Percentiles rank a stretch among this genome's conserved stretches.
Conservation (phyloP, 2,888 invertebrate genomes). For the Pollenia labialis region DNA sequence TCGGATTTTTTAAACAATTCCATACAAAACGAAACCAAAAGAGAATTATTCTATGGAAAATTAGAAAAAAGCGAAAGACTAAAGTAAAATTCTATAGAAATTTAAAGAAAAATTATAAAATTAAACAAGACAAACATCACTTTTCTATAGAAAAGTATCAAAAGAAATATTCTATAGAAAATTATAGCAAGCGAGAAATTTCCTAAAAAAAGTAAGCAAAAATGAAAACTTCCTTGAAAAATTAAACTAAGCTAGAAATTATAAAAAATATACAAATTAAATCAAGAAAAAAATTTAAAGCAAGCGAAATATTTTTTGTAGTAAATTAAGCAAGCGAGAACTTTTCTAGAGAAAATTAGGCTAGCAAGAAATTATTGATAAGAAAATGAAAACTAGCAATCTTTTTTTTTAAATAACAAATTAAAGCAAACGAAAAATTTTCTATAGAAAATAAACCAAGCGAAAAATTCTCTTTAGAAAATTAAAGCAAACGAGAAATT, state of each 20-base stretch:
- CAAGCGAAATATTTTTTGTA: too few relatives aligned
- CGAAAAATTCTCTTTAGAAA: not conserved
- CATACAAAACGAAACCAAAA: not conserved
- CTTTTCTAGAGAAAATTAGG: not conserved
- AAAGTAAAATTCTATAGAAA: too few relatives aligned
- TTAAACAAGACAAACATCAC: too few relatives aligned
- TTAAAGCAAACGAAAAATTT: not conserved
- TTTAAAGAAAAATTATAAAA: too few relatives aligned
- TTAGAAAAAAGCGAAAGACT: too few relatives aligned
- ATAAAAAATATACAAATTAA: too few relatives aligned
- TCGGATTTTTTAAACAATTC: not conserved
- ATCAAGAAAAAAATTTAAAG: too few relatives aligned
- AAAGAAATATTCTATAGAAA: constrained; percentile 7
- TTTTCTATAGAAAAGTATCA: not conserved
- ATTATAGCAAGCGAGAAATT: not conserved
- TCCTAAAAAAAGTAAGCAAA: not conserved
- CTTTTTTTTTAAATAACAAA: not conserved
- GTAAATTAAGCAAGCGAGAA: not conserved
- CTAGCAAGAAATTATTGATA: too few relatives aligned
- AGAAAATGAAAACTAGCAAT: not conserved
- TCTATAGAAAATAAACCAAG: not conserved
- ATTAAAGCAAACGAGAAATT: not conserved
- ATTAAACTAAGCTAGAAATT: too few relatives aligned
- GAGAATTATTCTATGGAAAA: not conserved
- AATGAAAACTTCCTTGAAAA: too few relatives aligned